These are phyloP conservation scores for Tigriopus californicus DNA, from an alignment of 2,888 invertebrate genomes.

Conservation along the genomic window DNA sequence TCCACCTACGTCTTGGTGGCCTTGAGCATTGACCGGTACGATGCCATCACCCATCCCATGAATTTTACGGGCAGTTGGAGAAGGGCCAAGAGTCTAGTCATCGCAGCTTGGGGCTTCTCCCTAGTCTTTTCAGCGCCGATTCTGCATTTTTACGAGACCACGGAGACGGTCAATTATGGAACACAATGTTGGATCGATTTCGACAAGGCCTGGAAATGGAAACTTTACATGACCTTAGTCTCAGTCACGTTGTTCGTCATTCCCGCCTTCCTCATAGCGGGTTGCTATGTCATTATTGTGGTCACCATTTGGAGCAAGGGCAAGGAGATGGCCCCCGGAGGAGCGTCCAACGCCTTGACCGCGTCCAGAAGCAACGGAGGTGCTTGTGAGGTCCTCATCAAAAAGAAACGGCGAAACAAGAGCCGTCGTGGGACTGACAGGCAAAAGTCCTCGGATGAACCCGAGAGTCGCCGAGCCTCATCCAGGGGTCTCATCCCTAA, in stretches of 20 bases:
- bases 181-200: slow-evolving; percentile 77
- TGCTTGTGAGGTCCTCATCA: not conserved
- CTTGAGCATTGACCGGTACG: slow-evolving; percentile 75
- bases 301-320: slow-evolving; percentile 79
- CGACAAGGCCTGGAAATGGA: slow-evolving; percentile 52
- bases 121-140: slow-evolving; percentile 62
- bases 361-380: slow-evolving; percentile 17
- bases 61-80: slow-evolving; percentile 86
- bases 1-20: slow-evolving; percentile 83
- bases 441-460: not conserved
- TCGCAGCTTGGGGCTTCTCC: slow-evolving; percentile 62
- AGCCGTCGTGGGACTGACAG: too few relatives aligned
- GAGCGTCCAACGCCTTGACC: slow-evolving; percentile 17
- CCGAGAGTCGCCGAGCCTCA: slow-evolving; percentile 49
- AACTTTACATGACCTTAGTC: slow-evolving; percentile 68
- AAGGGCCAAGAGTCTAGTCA: slow-evolving; percentile 55
- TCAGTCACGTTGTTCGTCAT: slow-evolving; percentile 61
- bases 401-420: too few relatives aligned
- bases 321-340: slow-evolving; percentile 36
- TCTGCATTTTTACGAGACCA: slow-evolving; percentile 53
- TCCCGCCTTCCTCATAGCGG: slow-evolving; percentile 68
- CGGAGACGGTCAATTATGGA: slow-evolving; percentile 38
- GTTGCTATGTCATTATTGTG: slow-evolving; percentile 76
- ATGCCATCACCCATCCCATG: slow-evolving; percentile 84
- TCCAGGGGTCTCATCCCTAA: slow-evolving; percentile 80